Evolutionary conservation across 2,888 invertebrate genomes (phyloP).

Genomic region (Biston stratarius): DNA sequence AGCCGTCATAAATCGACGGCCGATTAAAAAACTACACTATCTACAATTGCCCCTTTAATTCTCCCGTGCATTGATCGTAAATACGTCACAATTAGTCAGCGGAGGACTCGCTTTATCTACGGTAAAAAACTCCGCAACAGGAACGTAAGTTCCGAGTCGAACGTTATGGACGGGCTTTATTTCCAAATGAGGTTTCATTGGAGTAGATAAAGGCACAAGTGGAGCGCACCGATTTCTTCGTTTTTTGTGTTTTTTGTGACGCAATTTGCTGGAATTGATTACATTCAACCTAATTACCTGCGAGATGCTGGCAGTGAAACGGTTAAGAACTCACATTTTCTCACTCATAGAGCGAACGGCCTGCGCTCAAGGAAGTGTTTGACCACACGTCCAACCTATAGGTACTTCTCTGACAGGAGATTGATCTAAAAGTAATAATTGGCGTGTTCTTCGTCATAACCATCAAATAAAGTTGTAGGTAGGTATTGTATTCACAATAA

Average conservation of each 20-base stretch:
- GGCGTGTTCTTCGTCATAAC: no score
- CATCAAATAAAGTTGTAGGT: no score
- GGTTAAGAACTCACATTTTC: background rate
- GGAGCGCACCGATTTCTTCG: slow-evolving; percentile 49
- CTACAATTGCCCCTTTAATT: slow-evolving; percentile 74
- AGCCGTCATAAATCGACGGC: slow-evolving; percentile 73
- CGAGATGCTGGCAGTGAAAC: background rate
- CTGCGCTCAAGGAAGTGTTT: background rate
- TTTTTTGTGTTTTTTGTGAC: slow-evolving; percentile 25
- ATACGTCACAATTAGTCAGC: slow-evolving; percentile 81
- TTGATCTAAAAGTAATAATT: no score
- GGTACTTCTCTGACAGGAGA: background rate
- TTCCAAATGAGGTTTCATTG: slow-evolving; percentile 67
- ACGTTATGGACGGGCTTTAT: slow-evolving; percentile 62
- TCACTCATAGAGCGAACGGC: no score
- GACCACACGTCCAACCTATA: background rate
- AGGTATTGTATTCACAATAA: no score
- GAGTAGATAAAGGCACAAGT: slow-evolving; percentile 52
- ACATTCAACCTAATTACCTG: slow-evolving; percentile 23
- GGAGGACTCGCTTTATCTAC: slow-evolving; percentile 70
- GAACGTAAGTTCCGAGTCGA: slow-evolving; percentile 58
- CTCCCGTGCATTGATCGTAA: slow-evolving; percentile 71
- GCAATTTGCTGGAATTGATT: slow-evolving; percentile 38
- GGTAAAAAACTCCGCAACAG: slow-evolving; percentile 59
- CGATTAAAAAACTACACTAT: slow-evolving; percentile 68